Percentiles rank a stretch among this genome's conserved stretches.
These are phyloP conservation scores for Pteronura brasiliensis DNA, from an alignment of 2,113 vertebrate genomes.

Conservation along the genomic window DNA sequence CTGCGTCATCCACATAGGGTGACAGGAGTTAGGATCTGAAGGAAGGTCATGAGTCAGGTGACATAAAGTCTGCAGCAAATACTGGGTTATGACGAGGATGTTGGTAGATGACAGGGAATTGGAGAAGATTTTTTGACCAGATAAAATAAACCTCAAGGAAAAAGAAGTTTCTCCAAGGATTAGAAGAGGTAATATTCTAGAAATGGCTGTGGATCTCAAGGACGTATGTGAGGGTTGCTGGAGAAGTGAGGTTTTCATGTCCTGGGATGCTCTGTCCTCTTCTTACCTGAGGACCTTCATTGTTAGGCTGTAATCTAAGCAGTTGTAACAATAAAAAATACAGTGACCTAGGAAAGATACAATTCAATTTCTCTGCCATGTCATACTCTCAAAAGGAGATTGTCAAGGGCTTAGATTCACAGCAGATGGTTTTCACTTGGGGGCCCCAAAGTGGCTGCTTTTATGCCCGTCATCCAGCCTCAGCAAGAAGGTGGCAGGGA, in stretches of 20 bases:
- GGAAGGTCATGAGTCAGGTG: neutral
- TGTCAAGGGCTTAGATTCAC: neutral
- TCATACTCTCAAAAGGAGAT: neutral
- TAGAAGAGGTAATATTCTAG: neutral
- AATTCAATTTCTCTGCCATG: neutral
- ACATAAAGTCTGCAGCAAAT: neutral
- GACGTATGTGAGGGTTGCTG: neutral
- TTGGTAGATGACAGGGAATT: neutral
- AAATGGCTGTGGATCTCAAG: neutral
- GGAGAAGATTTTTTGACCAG: neutral
- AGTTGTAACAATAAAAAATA: neutral
- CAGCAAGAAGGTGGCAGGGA: neutral
- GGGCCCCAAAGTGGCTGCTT: neutral
- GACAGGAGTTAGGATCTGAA: neutral
- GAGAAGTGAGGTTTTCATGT: neutral
- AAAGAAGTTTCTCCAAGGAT: neutral
- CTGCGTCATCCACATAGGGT: neutral
- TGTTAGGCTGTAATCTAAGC: neutral
- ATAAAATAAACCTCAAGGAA: neutral
- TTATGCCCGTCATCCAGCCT: neutral
- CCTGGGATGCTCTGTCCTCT: neutral
- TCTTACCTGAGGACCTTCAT: neutral
- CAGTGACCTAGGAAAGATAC: neutral
- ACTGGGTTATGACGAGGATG: neutral
- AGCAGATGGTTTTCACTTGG: neutral